A percentile compares a stretch with the other conserved stretches of the same genome.
Evolutionary conservation across 64 coral and sea anemone species (phyloP).

Genomic region (Platygyra sinensis): DNA sequence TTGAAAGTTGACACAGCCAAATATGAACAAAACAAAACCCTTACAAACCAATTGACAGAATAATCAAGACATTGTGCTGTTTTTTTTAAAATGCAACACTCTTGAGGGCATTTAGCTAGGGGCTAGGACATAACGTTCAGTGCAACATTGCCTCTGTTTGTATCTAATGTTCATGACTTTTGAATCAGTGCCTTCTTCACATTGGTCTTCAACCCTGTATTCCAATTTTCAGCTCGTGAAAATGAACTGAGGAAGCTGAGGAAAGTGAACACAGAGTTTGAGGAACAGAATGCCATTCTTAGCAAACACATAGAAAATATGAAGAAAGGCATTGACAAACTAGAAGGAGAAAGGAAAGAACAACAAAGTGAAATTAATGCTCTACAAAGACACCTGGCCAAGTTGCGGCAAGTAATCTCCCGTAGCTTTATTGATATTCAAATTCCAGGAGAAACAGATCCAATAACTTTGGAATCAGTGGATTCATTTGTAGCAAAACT

Average conservation of each 20-base stretch:
- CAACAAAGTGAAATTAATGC: constrained; percentile 86
- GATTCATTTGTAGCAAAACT: constrained; percentile 93
- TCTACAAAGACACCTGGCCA: constrained; percentile 83
- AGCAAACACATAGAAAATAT: constrained; percentile 99
- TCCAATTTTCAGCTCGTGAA: constrained; percentile 80
- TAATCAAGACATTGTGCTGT: too few relatives aligned
- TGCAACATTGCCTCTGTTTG: too few relatives aligned
- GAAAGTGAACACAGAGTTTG: constrained; percentile 97
- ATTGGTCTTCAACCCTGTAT: not conserved
- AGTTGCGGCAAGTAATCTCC: constrained; percentile 79
- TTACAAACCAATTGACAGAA: too few relatives aligned
- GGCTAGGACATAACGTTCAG: too few relatives aligned
- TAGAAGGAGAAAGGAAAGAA: constrained; percentile 90
- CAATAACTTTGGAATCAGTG: constrained; percentile 70
- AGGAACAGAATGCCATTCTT: constrained; percentile 99
- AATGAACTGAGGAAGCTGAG: constrained; percentile 92
- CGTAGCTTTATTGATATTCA: constrained; percentile 78
- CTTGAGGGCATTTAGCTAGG: too few relatives aligned
- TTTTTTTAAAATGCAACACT: too few relatives aligned
- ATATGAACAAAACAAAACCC: too few relatives aligned
- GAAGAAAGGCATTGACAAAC: constrained; percentile 98
- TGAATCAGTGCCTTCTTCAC: not conserved
- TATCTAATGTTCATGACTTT: too few relatives aligned
- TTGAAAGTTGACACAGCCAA: too few relatives aligned
- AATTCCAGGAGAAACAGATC: constrained; percentile 72